Evolutionary conservation across 2,797 vertebrate species (phyloP).

Genomic region (Spatula clypeata): DNA sequence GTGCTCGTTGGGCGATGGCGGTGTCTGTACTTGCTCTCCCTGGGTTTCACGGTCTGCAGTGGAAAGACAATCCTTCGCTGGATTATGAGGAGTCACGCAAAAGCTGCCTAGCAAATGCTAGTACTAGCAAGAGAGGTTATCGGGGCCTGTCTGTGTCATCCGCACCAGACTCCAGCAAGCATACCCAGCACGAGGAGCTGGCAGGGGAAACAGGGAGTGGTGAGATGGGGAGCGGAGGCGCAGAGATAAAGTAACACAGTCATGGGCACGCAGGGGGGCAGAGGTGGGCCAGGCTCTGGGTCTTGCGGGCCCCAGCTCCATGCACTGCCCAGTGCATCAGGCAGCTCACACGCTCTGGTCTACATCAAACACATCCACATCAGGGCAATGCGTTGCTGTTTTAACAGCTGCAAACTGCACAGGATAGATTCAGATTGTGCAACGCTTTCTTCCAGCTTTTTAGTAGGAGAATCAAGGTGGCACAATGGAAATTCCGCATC

Average conservation of each 20-base stretch:
- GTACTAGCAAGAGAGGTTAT: neutral
- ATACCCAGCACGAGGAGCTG: neutral
- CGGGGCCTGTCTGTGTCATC: neutral
- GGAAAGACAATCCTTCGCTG: neutral
- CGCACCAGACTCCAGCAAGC: neutral
- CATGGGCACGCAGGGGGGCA: neutral
- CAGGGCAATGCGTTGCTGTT: conserved; percentile 37
- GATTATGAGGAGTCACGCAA: neutral
- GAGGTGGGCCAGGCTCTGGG: neutral
- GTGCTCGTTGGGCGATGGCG: neutral
- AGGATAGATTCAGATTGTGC: neutral
- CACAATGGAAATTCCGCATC: neutral
- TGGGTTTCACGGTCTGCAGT: neutral
- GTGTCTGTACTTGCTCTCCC: neutral
- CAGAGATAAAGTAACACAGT: neutral
- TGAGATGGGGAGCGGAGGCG: neutral
- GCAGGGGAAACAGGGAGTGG: neutral
- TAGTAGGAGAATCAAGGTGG: conserved; percentile 8
- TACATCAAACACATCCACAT: neutral
- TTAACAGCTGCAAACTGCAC: conserved; percentile 37
- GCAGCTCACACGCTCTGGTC: neutral
- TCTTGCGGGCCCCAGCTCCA: rapidly evolving
- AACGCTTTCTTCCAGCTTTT: neutral
- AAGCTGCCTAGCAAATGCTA: neutral
- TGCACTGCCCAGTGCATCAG: neutral